A percentile compares a stretch with the other conserved stretches of the same genome.
phyloP scores from a whole-genome alignment of 2,888 invertebrate species.

The Tipula helvola region DNA sequence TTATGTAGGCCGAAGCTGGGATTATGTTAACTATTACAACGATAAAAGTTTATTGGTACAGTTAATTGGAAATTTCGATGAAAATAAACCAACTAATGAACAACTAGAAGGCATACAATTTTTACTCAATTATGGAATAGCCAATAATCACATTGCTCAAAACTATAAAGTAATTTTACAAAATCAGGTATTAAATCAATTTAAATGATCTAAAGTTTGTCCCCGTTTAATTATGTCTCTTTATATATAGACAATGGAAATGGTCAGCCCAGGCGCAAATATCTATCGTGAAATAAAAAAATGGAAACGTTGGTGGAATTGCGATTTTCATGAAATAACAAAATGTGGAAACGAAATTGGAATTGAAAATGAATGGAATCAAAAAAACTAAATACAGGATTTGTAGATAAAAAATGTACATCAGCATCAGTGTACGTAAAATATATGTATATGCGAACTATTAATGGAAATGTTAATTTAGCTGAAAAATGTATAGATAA shows the following conservation, averaged over 20 bases:
- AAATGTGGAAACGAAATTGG: not conserved
- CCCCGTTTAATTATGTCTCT: not conserved
- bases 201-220: not conserved
- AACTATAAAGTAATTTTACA: not conserved
- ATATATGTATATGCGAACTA: not conserved
- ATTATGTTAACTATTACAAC: not conserved
- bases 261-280: not conserved
- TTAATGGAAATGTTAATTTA: not conserved
- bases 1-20: not conserved
- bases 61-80: constrained; percentile 6
- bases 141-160: not conserved
- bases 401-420: not conserved
- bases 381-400: not conserved
- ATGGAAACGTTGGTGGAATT: not conserved
- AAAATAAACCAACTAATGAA: not conserved
- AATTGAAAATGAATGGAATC: not conserved
- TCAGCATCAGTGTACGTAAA: not conserved
- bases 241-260: not conserved
- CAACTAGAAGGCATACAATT: not conserved
- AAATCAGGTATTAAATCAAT: not conserved
- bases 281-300: not conserved
- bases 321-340: not conserved
- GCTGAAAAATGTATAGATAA: not conserved
- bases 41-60: not conserved
- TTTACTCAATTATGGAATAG: not conserved